Base-by-base conservation (phyloP, 2,888 invertebrate genomes). In the Eumacrocentrus americanus region DNA sequence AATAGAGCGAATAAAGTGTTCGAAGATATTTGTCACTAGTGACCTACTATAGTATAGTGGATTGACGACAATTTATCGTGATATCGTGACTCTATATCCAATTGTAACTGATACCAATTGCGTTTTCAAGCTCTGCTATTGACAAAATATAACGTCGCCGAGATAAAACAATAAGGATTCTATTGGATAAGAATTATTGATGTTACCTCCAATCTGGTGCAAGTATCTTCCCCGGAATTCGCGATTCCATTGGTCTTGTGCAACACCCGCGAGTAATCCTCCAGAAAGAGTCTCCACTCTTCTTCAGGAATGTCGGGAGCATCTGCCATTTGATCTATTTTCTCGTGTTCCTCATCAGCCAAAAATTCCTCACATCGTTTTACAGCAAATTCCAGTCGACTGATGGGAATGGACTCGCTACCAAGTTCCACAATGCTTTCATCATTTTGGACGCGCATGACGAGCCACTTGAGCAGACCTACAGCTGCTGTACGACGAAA, bases 401-500 rank as follows among this genome's bases (percentile, higher is more conserved):
- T 84, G 18, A 86, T 71, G 16, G 87, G 81, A 29, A 66, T 58
- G 2, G 64, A 59, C 16, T 51, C 61, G 48, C 62, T 46, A 22
- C 64, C 61, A 29, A 57, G 56, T 29, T 67, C 63, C 1, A 67
- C 55, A 40, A 67, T 61, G 16, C 63, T 60, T 12, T 60, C 57
- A 11, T 55, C 65, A 14, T 66, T 61, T 53, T 69, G 70, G 44
- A 72, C 62, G 48, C 67, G 70, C n/a, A 69, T 68, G 1, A 83
- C 81, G 50, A 87, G 82, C 82, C 86, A 90, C 73, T 89, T 89
- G 37, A 95, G 78, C 55, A 94, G 81, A 65, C 89, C 89, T 51
- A 90, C 87, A 66, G 92, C 91, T 2, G 92, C 90, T 2, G 92
- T 93, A 54, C 89, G 82, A 73, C 89, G 87, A 75, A 88, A 95